Evolutionary conservation across 1,140 invertebrate genomes (phyloP), one percentile per base, ranked within the genome.

Genomic region (Heliconius hermathena): DNA sequence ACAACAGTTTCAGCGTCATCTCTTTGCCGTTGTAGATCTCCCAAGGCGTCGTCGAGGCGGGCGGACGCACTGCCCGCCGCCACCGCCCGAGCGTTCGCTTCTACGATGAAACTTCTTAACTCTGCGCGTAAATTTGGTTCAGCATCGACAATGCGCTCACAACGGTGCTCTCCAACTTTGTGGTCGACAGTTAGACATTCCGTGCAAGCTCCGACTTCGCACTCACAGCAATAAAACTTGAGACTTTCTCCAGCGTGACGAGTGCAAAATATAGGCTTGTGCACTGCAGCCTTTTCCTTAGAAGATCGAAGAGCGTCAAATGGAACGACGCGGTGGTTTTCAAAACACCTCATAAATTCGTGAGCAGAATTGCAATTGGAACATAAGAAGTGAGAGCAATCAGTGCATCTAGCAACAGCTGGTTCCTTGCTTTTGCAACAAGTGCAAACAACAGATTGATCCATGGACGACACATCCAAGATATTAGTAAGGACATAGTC

Each of bases 301-400:
- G 96, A 97, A 89, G 97, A 97, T 85, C 97, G 96, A 84, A 99
- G 95, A 80, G 98, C 97, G 87, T 99, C 98, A 90, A 99, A 97
- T 29, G 97, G 96, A 66, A 98, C 96, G 22, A 98, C 98, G 89
- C 97, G 96, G 85, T 99, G 98, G 85, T 97, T 98, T 93, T 99
- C 98, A 92, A 99, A 99, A 93, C 98, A 98, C 71, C 98, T 96
- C 98, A 99, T 99, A 85, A 97, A 97, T 90, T 98, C 97, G 94
- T 99, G 98, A 71, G 98, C 98, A 38, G 97, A 98, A 82, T 99
- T 98, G 94, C 98, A 99, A 90, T 98, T 98, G 29, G 97, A 96
- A 94, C 98, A 99, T 20, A 99, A 95, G 89, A 98, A 98, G 94
- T 98, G 98, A 84, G 98, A 98, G 94, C 98, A 99, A 90, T 99